These are phyloP conservation scores for Philopedon plagiatum DNA, from an alignment of 2,888 invertebrate species.

Conservation along the genomic window DNA sequence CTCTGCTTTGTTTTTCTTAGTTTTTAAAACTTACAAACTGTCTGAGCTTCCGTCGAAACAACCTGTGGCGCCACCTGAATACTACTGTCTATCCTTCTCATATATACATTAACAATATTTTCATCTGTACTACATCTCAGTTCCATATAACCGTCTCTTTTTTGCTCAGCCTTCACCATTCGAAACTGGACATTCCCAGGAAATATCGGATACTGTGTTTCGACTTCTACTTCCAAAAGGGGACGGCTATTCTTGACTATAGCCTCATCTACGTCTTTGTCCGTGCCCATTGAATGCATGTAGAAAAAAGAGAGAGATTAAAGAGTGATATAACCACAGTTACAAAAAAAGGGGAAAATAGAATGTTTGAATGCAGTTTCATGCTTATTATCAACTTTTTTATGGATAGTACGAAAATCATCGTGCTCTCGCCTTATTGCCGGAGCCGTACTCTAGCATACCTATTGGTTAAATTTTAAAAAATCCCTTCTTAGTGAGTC, in stretches of 20 bases:
- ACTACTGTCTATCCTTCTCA: conserved; percentile 73
- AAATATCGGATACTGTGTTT: conserved; percentile 74
- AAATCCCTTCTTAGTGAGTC: too few species aligned
- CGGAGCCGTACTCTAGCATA: too few species aligned
- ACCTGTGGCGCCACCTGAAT: conserved; percentile 73
- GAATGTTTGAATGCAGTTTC: neutral
- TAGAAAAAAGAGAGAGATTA: conserved; percentile 58
- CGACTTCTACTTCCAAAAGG: conserved; percentile 78
- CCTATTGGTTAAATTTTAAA: too few species aligned
- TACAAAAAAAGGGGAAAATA: neutral
- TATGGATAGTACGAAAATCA: too few species aligned
- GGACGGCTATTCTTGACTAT: conserved; percentile 71
- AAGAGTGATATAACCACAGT: neutral
- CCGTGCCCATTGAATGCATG: conserved; percentile 74
- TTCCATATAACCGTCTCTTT: conserved; percentile 80
- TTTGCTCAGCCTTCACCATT: conserved; percentile 72
- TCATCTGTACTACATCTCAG: conserved; percentile 73
- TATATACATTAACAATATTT: conserved; percentile 63
- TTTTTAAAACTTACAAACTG: conserved; percentile 69
- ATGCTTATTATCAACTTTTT: too few species aligned
- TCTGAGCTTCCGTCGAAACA: conserved; percentile 74
- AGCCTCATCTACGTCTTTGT: conserved; percentile 73
- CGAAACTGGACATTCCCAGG: conserved; percentile 68
- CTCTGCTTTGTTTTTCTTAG: too few species aligned
- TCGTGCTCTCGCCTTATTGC: too few species aligned